Percentiles rank a stretch among this genome's conserved stretches.
phyloP scores from a whole-genome alignment of 2,888 invertebrate genomes.

The Spicauda simplicius region DNA sequence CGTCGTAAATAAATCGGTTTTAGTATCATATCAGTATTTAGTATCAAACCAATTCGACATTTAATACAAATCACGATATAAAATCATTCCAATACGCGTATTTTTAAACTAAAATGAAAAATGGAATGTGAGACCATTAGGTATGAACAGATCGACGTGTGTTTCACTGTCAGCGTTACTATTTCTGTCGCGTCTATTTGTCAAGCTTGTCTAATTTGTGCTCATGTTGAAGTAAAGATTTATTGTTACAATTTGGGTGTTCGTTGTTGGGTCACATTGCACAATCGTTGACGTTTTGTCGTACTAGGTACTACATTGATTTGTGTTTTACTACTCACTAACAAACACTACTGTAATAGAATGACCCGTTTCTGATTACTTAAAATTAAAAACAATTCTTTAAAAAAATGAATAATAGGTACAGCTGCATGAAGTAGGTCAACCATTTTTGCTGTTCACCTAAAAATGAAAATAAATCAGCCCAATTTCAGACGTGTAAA shows the following conservation, averaged over 20 bases:
- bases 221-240: constrained; percentile 73
- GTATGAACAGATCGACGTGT: constrained; percentile 71
- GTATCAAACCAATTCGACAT: background rate
- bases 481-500: background rate
- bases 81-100: constrained; percentile 48
- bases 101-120: constrained; percentile 80
- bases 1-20: too few species aligned
- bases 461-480: background rate
- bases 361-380: too few species aligned
- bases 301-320: constrained; percentile 2
- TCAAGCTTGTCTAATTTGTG: constrained; percentile 81
- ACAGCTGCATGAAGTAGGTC: background rate
- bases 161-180: constrained; percentile 76
- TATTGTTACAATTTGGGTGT: constrained; percentile 57
- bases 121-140: constrained; percentile 72
- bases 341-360: background rate
- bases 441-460: background rate
- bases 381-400: too few species aligned
- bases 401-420: background rate
- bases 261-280: constrained; percentile 31
- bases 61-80: constrained; percentile 35
- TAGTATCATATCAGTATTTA: background rate
- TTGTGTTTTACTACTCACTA: background rate
- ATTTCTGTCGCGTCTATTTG: constrained; percentile 76
- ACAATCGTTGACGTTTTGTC: constrained; percentile 17